These are phyloP conservation scores for Nyctibius bracteatus DNA, from an alignment of 2,113 vertebrate genomes.

Conservation along the genomic window DNA sequence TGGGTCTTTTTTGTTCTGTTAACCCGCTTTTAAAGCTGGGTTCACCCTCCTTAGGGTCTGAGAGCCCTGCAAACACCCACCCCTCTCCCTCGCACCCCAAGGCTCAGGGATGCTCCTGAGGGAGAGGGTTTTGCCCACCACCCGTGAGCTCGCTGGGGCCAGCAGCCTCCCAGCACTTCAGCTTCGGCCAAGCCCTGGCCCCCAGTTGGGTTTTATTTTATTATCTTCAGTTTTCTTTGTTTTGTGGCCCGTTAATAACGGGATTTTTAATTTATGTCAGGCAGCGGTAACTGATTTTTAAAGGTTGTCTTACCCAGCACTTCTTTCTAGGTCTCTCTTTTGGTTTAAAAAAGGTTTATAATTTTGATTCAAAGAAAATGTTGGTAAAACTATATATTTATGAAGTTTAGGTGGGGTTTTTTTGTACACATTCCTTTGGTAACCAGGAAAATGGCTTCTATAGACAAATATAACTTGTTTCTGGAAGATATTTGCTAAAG, in stretches of 20 bases:
- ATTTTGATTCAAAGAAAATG: neutral
- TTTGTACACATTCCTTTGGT: neutral
- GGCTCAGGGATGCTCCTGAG: neutral
- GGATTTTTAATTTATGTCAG: accelerated
- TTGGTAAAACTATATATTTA: neutral
- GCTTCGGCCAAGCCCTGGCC: neutral
- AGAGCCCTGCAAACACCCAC: neutral
- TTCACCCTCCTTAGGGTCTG: neutral
- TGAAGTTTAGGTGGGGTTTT: neutral
- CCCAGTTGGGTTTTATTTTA: accelerated
- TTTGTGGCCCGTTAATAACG: neutral
- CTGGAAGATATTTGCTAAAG: neutral
- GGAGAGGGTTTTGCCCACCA: neutral
- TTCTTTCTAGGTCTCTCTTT: neutral
- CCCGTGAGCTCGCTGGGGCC: neutral
- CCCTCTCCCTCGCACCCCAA: neutral
- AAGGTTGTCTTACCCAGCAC: neutral
- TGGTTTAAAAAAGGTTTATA: neutral
- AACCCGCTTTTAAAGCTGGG: neutral
- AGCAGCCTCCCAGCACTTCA: neutral
- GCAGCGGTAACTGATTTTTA: neutral
- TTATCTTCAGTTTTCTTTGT: accelerated
- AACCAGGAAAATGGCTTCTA: neutral
- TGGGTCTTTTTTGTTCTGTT: accelerated
- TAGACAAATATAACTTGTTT: accelerated